phyloP scores from a whole-genome alignment of 2,113 vertebrate species.

The Boleophthalmus pectinirostris region DNA sequence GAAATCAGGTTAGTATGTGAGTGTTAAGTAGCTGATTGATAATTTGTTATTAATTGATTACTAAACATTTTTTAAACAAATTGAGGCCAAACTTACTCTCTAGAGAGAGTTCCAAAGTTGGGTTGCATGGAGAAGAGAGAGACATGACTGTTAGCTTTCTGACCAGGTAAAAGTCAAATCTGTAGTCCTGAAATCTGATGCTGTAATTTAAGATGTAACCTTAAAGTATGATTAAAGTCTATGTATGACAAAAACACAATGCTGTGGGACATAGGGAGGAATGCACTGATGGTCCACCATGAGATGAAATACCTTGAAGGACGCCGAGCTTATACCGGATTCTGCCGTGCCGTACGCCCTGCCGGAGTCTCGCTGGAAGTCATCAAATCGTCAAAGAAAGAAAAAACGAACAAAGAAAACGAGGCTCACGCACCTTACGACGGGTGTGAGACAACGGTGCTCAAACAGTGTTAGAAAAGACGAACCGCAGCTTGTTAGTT shows the following conservation, averaged over 20 bases:
- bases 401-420: slow-evolving; percentile 38
- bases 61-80: slow-evolving; percentile 71
- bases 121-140: slow-evolving; percentile 85
- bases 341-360: slow-evolving; percentile 82
- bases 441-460: slow-evolving; percentile 48
- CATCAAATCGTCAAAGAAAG: slow-evolving; percentile 73
- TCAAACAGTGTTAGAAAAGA: slow-evolving; percentile 56
- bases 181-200: slow-evolving; percentile 6
- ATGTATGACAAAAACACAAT: slow-evolving; percentile 26
- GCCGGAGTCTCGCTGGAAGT: slow-evolving; percentile 82
- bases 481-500: slow-evolving; percentile 64
- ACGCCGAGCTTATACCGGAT: slow-evolving; percentile 86
- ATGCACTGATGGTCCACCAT: slow-evolving; percentile 45
- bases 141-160: slow-evolving; percentile 75
- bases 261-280: slow-evolving; percentile 29
- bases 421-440: slow-evolving; percentile 60
- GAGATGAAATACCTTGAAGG: slow-evolving; percentile 82
- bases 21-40: slow-evolving; percentile 28
- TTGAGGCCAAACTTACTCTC: slow-evolving; percentile 95
- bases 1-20: slow-evolving; percentile 54
- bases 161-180: slow-evolving; percentile 17
- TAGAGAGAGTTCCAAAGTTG: slow-evolving; percentile 92
- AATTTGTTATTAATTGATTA: slow-evolving; percentile 37
- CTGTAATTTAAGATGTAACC: background rate
- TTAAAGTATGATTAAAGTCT: slow-evolving; percentile 10